A percentile compares a stretch with the other conserved stretches of the same genome.
phyloP scores from a whole-genome alignment of 2,888 invertebrate genomes.

The Muscina levida region DNA sequence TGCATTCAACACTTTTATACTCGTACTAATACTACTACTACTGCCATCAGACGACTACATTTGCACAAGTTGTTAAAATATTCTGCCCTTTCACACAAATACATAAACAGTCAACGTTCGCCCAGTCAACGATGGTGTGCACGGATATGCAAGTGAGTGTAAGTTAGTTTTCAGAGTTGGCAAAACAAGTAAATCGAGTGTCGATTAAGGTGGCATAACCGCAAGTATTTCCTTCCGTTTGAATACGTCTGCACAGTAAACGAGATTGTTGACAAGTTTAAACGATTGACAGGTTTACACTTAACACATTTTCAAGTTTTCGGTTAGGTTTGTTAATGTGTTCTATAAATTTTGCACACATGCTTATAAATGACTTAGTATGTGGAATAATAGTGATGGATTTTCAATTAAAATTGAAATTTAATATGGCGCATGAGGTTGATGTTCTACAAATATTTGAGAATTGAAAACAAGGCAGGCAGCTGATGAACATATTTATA shows the following conservation, averaged over 20 bases:
- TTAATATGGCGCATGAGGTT: no score
- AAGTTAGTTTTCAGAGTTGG: slow-evolving; percentile 37
- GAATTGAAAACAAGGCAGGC: no score
- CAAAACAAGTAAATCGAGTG: slow-evolving; percentile 66
- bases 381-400: no score
- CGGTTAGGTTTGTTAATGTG: not conserved
- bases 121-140: not conserved
- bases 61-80: not conserved
- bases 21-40: not conserved
- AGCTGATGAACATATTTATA: no score
- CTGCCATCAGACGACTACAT: not conserved
- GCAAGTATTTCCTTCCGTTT: slow-evolving; percentile 67
- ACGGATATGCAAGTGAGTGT: slow-evolving; percentile 4
- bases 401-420: no score
- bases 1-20: slow-evolving; percentile 17
- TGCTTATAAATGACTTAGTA: no score
- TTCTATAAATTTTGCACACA: not conserved
- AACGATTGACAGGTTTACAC: slow-evolving; percentile 65
- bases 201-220: slow-evolving; percentile 67
- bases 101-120: not conserved
- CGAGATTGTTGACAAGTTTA: slow-evolving; percentile 66
- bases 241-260: slow-evolving; percentile 59
- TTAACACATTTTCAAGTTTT: slow-evolving; percentile 43
- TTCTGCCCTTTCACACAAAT: not conserved
- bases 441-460: no score